These are phyloP conservation scores for Mimumesa dahlbomi DNA, from an alignment of 2,888 invertebrate species.

Conservation along the genomic window DNA sequence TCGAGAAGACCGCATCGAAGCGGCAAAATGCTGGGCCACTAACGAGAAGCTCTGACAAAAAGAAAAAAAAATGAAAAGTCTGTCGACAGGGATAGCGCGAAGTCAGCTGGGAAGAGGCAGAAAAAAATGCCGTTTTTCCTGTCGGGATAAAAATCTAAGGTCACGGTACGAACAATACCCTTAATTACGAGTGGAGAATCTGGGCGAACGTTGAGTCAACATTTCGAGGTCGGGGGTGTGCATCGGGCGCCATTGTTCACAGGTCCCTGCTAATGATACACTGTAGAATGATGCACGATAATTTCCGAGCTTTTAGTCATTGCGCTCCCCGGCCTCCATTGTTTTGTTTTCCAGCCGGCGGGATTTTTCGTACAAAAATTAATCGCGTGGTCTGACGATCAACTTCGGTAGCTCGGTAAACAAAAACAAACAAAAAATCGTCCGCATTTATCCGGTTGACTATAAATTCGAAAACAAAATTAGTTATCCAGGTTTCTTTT, in stretches of 20 bases:
- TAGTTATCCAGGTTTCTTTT: too few relatives aligned
- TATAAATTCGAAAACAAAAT: too few relatives aligned
- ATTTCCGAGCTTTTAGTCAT: slow-evolving; percentile 27
- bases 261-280: slow-evolving; percentile 34
- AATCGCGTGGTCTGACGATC: slow-evolving; percentile 1
- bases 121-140: slow-evolving; percentile 18
- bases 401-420: too few relatives aligned
- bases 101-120: neutral
- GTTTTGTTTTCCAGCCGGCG: neutral
- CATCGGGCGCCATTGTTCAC: slow-evolving; percentile 37
- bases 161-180: slow-evolving; percentile 32
- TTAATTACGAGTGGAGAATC: slow-evolving; percentile 34
- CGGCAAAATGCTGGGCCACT: neutral
- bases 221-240: slow-evolving; percentile 31
- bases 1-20: neutral
- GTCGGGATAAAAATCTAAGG: slow-evolving; percentile 29
- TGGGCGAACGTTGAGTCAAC: slow-evolving; percentile 39
- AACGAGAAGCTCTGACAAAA: neutral
- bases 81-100: too few relatives aligned
- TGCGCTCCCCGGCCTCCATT: slow-evolving; percentile 2
- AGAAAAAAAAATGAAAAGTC: neutral
- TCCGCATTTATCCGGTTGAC: too few relatives aligned
- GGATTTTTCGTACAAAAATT: slow-evolving; percentile 7
- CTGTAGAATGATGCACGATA: slow-evolving; percentile 23
- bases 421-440: too few relatives aligned